Percentiles rank a stretch among this genome's conserved stretches.
Evolutionary conservation across 2,888 invertebrate genomes (phyloP).

Genomic region (Drosophila fungiperda): DNA sequence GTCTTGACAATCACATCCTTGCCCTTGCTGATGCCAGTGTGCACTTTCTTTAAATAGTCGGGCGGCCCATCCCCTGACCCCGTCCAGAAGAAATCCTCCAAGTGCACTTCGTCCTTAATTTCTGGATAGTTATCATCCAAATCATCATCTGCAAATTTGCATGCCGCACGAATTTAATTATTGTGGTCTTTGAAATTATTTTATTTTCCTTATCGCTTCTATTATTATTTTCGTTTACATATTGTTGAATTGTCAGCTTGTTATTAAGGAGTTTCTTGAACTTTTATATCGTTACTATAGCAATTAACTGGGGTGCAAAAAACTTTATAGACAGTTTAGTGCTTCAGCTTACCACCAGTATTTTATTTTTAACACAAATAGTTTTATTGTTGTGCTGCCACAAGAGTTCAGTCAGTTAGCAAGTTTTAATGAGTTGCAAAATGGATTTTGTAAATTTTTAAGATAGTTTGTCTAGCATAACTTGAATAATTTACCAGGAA

Average conservation of each 20-base stretch:
- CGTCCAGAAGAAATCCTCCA: slow-evolving; percentile 96
- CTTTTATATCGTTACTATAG: slow-evolving; percentile 74
- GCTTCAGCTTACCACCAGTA: not conserved
- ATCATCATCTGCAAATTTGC: slow-evolving; percentile 76
- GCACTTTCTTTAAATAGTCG: slow-evolving; percentile 84
- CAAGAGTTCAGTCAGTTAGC: not conserved
- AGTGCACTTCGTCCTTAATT: slow-evolving; percentile 83
- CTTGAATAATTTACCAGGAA: not conserved
- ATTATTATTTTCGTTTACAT: not conserved
- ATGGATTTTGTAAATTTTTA: not conserved
- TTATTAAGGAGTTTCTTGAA: slow-evolving; percentile 70
- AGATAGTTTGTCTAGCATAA: not conserved
- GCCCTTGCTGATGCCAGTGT: slow-evolving; percentile 86
- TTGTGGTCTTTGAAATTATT: slow-evolving; percentile 8
- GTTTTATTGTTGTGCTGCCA: slow-evolving; percentile 1
- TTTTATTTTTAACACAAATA: not conserved
- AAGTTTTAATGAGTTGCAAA: not conserved
- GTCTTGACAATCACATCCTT: slow-evolving; percentile 87
- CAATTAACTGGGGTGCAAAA: slow-evolving; percentile 53
- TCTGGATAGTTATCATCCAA: slow-evolving; percentile 81
- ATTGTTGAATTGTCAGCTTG: slow-evolving; percentile 26
- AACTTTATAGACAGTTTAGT: slow-evolving; percentile 55
- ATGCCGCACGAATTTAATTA: slow-evolving; percentile 22
- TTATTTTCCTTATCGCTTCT: not conserved
- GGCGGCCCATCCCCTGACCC: slow-evolving; percentile 93